Percentiles rank a stretch among this genome's conserved stretches.
These are phyloP conservation scores for Arbacia lixula DNA, from an alignment of 53 echinoderm and acorn worm species.

Conservation along the genomic window DNA sequence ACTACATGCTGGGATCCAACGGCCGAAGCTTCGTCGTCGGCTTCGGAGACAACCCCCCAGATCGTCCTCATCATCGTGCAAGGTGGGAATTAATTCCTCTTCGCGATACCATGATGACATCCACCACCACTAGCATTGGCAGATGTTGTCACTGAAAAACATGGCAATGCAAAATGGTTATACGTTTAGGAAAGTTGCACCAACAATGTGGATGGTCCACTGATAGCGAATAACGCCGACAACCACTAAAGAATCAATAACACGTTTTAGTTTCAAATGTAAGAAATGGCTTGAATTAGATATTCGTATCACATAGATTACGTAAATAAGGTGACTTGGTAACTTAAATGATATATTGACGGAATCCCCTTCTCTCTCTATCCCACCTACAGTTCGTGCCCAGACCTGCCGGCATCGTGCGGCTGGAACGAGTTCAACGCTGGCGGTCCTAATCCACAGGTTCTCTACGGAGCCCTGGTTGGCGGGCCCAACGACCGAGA, in stretches of 20 bases:
- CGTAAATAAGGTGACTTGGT: too few species aligned
- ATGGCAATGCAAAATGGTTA: too few species aligned
- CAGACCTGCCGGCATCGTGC: constrained; percentile 60
- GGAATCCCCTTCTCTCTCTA: too few species aligned
- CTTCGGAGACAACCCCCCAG: constrained; percentile 72
- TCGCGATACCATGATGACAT: background rate
- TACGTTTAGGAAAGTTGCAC: background rate
- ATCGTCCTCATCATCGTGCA: constrained; percentile 74
- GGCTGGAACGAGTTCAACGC: constrained; percentile 56
- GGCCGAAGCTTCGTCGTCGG: constrained; percentile 84
- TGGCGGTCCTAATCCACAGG: constrained; percentile 71
- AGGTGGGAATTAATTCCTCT: constrained; percentile 69
- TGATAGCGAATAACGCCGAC: too few species aligned
- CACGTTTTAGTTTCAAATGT: too few species aligned
- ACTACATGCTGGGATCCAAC: constrained; percentile 78
- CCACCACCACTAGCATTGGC: too few species aligned
- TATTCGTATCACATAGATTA: too few species aligned
- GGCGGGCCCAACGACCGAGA: constrained; percentile 80
- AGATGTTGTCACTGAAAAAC: too few species aligned
- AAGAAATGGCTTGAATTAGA: too few species aligned
- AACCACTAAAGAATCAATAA: too few species aligned
- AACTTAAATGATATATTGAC: too few species aligned
- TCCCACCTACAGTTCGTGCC: constrained; percentile 66
- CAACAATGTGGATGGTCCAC: background rate
- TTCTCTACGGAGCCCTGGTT: constrained; percentile 77